phyloP scores from a whole-genome alignment of 64 coral and sea anemone genomes.

The Exaiptasia diaphana region DNA sequence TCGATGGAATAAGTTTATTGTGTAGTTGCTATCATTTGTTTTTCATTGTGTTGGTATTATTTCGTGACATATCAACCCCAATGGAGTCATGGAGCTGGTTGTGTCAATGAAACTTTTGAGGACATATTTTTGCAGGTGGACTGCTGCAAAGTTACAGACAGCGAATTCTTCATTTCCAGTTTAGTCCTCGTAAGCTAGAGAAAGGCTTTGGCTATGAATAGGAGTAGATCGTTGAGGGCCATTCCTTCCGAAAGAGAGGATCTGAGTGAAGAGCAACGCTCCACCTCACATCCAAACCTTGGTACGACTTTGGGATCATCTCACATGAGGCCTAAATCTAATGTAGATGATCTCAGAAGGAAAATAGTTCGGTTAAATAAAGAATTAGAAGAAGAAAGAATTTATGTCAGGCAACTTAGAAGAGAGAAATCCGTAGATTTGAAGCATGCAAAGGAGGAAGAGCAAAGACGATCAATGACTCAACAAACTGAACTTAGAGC shows the following conservation, averaged over 20 bases:
- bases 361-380: conserved; percentile 81
- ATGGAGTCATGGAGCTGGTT: no score
- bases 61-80: no score
- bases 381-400: conserved; percentile 77
- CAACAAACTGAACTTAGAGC: conserved; percentile 72
- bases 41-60: no score
- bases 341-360: conserved; percentile 64
- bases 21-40: no score
- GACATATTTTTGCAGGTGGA: no score
- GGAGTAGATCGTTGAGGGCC: conserved; percentile 31
- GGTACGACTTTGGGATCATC: background rate
- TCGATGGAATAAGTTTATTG: no score
- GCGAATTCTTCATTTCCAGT: no score
- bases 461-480: conserved; percentile 53
- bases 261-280: background rate
- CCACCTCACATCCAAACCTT: conserved; percentile 36
- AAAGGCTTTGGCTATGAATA: conserved; percentile 30
- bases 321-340: background rate
- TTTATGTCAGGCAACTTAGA: conserved; percentile 51
- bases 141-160: no score
- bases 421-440: conserved; percentile 81
- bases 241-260: conserved; percentile 20
- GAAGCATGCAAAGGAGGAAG: conserved; percentile 72
- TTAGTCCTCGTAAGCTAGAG: no score
- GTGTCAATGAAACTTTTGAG: no score